These are phyloP conservation scores for Pogonocichla stellata DNA, from an alignment of 2,113 vertebrate genomes.

Conservation along the genomic window DNA sequence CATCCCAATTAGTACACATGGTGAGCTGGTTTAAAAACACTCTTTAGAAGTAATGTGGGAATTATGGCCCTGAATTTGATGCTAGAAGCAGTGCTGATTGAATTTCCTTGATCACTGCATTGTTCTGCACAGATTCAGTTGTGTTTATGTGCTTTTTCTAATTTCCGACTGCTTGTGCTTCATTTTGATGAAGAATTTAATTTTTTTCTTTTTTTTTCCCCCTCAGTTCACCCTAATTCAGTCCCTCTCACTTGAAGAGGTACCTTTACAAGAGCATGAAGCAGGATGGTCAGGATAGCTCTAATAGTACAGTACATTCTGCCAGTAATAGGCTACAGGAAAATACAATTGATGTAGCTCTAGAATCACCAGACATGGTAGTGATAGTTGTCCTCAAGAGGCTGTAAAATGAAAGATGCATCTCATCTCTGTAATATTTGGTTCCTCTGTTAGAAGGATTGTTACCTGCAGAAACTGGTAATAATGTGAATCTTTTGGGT, in stretches of 20 bases:
- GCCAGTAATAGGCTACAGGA: neutral
- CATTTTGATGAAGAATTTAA: neutral
- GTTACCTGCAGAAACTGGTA: neutral
- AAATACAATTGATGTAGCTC: neutral
- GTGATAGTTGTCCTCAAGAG: neutral
- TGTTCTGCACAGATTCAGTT: neutral
- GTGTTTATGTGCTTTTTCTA: neutral
- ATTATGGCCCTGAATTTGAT: neutral
- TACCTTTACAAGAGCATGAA: neutral
- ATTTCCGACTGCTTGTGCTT: neutral
- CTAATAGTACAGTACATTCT: neutral
- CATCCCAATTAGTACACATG: neutral
- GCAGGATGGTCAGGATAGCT: neutral
- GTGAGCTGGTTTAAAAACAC: neutral
- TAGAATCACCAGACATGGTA: neutral
- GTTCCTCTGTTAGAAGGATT: constrained; percentile 6
- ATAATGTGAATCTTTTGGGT: neutral
- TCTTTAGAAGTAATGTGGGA: neutral
- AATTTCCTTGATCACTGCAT: neutral
- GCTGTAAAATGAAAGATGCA: constrained; percentile 2
- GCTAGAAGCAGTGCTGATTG: neutral
- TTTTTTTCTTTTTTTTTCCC: neutral
- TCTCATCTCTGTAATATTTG: neutral
- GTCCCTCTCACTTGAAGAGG: neutral
- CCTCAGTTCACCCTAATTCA: neutral